Conservation (phyloP, 1,140 invertebrate species). For the Stegodyphus dumicola region DNA sequence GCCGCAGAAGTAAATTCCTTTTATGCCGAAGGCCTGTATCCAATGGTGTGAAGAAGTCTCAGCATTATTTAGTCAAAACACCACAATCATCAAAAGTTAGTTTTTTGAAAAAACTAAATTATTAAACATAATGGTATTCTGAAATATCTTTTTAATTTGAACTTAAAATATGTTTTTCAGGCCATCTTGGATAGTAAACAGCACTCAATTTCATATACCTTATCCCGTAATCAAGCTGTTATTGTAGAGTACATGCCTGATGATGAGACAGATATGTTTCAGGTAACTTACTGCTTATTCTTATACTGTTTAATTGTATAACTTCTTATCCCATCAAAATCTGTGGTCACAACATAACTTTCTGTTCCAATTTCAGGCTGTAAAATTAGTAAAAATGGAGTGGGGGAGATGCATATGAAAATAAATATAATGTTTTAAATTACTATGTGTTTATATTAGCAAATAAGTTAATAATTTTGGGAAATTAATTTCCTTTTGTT, state of each 20-base stretch:
- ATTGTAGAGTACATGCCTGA: slow-evolving; percentile 97
- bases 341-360: too few relatives aligned
- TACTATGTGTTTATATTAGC: too few relatives aligned
- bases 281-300: slow-evolving; percentile 69
- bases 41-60: slow-evolving; percentile 94
- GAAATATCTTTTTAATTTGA: neutral
- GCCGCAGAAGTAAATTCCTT: slow-evolving; percentile 93
- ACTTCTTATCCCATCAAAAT: too few relatives aligned
- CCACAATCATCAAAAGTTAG: slow-evolving; percentile 75
- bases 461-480: too few relatives aligned
- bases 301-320: too few relatives aligned
- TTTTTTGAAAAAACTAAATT: neutral
- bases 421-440: too few relatives aligned
- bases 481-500: too few relatives aligned
- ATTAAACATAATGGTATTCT: neutral
- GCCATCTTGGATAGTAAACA: slow-evolving; percentile 83
- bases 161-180: slow-evolving; percentile 70
- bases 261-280: slow-evolving; percentile 97
- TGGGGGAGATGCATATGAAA: too few relatives aligned
- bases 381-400: too few relatives aligned
- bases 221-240: slow-evolving; percentile 94
- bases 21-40: slow-evolving; percentile 83
- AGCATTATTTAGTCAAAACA: slow-evolving; percentile 93
- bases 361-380: too few relatives aligned
- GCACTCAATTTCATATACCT: slow-evolving; percentile 97